phyloP scores from a whole-genome alignment of 1,140 invertebrate genomes.

The Drosophila sturtevanti region DNA sequence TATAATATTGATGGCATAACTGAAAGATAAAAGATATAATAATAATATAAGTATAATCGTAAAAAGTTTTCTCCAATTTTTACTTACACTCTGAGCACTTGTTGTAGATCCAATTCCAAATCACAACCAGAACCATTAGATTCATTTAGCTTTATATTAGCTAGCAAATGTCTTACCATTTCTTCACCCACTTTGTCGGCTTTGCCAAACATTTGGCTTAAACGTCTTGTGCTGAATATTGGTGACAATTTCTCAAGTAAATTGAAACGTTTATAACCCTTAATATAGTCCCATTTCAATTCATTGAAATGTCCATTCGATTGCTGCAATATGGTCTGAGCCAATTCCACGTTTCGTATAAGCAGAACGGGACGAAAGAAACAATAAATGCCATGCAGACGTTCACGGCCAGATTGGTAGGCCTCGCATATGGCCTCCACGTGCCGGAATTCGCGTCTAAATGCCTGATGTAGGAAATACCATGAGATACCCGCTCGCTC shows the following conservation, averaged over 20 bases:
- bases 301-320: slow-evolving; percentile 63
- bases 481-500: slow-evolving; percentile 52
- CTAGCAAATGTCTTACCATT: slow-evolving; percentile 51
- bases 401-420: slow-evolving; percentile 59
- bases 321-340: slow-evolving; percentile 58
- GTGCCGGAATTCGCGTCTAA: slow-evolving; percentile 69
- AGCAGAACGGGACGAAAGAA: slow-evolving; percentile 71
- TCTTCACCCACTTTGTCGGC: slow-evolving; percentile 60
- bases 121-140: not conserved
- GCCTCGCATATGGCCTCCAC: slow-evolving; percentile 70
- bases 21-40: not conserved
- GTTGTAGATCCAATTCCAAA: slow-evolving; percentile 60
- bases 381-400: slow-evolving; percentile 67
- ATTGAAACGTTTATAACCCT: slow-evolving; percentile 65
- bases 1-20: slow-evolving; percentile 70
- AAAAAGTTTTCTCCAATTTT: not conserved
- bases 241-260: slow-evolving; percentile 69
- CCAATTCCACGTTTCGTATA: slow-evolving; percentile 64
- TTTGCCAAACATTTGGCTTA: slow-evolving; percentile 59
- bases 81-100: slow-evolving; percentile 68
- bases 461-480: slow-evolving; percentile 58
- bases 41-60: not conserved
- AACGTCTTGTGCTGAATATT: slow-evolving; percentile 42
- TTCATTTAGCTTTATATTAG: not conserved
- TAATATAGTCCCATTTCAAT: slow-evolving; percentile 69